Evolutionary conservation across 2,888 invertebrate species (phyloP).

Genomic region (Hypena proboscidalis): DNA sequence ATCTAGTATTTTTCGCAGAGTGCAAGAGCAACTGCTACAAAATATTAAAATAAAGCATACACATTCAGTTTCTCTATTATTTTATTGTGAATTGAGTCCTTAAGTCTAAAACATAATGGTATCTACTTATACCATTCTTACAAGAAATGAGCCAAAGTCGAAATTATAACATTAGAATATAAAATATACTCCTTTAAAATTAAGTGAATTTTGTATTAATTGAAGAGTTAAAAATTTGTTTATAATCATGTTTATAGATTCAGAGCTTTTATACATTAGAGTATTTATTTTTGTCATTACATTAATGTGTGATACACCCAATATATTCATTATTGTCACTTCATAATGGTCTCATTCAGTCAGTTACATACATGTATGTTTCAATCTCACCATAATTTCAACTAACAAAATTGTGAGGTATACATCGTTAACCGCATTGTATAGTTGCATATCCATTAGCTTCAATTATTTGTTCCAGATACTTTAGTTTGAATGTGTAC

Average conservation of each 20-base stretch:
- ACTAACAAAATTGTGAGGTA: slow-evolving; percentile 40
- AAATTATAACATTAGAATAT: slow-evolving; percentile 34
- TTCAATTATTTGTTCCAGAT: slow-evolving; percentile 69
- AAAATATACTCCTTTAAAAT: slow-evolving; percentile 10
- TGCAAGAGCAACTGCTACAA: slow-evolving; percentile 8
- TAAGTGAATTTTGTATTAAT: neutral
- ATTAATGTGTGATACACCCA: slow-evolving; percentile 13
- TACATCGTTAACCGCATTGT: slow-evolving; percentile 41
- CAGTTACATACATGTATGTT: slow-evolving; percentile 35
- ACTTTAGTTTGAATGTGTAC: slow-evolving; percentile 65
- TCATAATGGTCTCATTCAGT: slow-evolving; percentile 47
- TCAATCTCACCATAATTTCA: slow-evolving; percentile 35
- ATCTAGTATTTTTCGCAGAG: neutral
- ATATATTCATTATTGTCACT: slow-evolving; percentile 38
- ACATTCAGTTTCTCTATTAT: slow-evolving; percentile 61
- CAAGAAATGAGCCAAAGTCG: slow-evolving; percentile 48
- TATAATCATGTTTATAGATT: neutral
- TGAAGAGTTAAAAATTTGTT: neutral
- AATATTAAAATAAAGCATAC: slow-evolving; percentile 63
- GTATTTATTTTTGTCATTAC: slow-evolving; percentile 2
- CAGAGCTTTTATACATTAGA: neutral
- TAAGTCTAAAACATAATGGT: slow-evolving; percentile 71
- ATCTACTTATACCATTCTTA: slow-evolving; percentile 54
- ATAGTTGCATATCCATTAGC: slow-evolving; percentile 52
- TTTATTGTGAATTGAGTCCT: slow-evolving; percentile 75